Conservation (phyloP, 2,797 vertebrate species). For the Poecilia wingei region DNA sequence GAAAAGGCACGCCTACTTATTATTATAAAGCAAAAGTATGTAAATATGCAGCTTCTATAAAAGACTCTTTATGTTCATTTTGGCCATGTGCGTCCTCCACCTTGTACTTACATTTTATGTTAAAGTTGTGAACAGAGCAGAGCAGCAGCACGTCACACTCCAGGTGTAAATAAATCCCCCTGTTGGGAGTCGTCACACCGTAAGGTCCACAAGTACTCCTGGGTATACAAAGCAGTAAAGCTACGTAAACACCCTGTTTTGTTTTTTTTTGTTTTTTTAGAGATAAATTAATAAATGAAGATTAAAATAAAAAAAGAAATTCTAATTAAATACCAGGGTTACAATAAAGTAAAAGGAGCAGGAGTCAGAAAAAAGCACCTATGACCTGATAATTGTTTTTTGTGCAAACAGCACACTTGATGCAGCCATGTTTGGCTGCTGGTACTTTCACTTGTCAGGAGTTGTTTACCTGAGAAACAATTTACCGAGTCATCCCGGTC, state of each 20-base stretch:
- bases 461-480: slow-evolving; percentile 8
- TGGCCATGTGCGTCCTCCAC: not conserved
- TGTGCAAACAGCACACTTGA: not conserved
- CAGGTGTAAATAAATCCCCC: slow-evolving; percentile 16
- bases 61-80: not conserved
- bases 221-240: slow-evolving; percentile 40
- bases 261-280: slow-evolving; percentile 24
- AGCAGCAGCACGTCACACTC: slow-evolving; percentile 7
- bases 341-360: not conserved
- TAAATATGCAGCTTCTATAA: not conserved
- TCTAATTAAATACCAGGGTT: not conserved
- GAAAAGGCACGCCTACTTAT: not conserved
- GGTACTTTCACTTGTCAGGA: slow-evolving; percentile 2
- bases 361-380: not conserved
- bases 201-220: slow-evolving; percentile 40
- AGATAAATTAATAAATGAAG: not conserved
- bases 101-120: not conserved
- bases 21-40: not conserved
- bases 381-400: not conserved
- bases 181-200: slow-evolving; percentile 11
- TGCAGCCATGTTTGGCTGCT: not conserved
- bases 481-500: slow-evolving; percentile 32
- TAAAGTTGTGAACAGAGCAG: slow-evolving; percentile 8
- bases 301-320: not conserved
- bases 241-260: slow-evolving; percentile 50